Conservation (phyloP, 2,113 vertebrate species). For the Casuarius casuarius region DNA sequence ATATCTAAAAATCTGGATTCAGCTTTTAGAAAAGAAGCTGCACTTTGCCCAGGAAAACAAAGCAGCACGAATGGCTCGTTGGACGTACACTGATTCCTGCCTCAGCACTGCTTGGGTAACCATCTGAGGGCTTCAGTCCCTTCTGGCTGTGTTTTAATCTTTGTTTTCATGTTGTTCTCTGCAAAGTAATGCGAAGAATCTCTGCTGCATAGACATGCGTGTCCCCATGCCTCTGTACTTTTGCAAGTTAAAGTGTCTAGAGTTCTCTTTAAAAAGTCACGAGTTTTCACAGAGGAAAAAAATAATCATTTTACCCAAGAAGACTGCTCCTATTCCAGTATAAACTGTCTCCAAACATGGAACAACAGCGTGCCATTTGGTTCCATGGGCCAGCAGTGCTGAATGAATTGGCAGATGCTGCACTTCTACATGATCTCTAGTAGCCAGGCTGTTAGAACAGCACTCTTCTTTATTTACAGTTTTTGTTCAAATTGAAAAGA, state of each 20-base stretch:
- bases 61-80: not conserved
- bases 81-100: not conserved
- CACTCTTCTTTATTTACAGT: not conserved
- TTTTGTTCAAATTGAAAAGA: not conserved
- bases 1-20: constrained; percentile 39
- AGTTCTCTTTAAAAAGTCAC: not conserved
- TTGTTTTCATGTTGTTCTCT: not conserved
- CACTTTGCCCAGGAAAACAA: not conserved
- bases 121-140: not conserved
- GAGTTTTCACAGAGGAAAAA: constrained; percentile 12
- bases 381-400: constrained; percentile 48
- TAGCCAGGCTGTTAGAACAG: not conserved
- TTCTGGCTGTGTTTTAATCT: not conserved
- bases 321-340: constrained; percentile 26
- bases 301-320: constrained; percentile 17
- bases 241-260: not conserved
- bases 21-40: not conserved
- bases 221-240: not conserved
- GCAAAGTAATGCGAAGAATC: not conserved
- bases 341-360: constrained; percentile 56
- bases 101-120: not conserved
- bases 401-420: constrained; percentile 63
- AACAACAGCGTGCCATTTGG: constrained; percentile 35
- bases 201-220: not conserved
- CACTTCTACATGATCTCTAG: not conserved